A percentile compares a stretch with the other conserved stretches of the same genome.
Conservation (phyloP, 2,888 invertebrate genomes). For the Ophioninae sp. region DNA sequence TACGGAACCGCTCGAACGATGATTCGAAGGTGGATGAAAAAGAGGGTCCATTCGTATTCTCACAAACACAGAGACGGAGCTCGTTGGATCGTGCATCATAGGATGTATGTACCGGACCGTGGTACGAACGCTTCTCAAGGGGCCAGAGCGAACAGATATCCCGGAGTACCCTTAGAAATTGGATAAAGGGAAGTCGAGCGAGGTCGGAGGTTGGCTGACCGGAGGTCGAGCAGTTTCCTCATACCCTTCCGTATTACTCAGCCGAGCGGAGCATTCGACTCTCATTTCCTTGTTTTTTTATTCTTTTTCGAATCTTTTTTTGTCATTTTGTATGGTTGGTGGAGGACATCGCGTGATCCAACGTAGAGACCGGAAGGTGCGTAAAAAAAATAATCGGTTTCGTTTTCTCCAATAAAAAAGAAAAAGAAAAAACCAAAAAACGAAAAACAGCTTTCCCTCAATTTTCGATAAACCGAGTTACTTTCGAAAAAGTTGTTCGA, state of each 20-base stretch:
- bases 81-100: neutral
- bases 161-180: conserved; percentile 66
- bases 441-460: no score
- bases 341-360: conserved; percentile 19
- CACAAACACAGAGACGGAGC: neutral
- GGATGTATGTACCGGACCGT: conserved; percentile 13
- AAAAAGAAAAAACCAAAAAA: no score
- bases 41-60: conserved; percentile 10
- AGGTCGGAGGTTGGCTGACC: conserved; percentile 49
- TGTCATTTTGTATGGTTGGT: conserved; percentile 23
- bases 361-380: conserved; percentile 27
- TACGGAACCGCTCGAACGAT: neutral
- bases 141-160: conserved; percentile 39
- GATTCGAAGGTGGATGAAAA: no score
- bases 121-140: conserved; percentile 30
- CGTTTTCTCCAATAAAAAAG: no score
- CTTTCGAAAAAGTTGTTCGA: no score
- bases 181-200: conserved; percentile 61
- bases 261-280: conserved; percentile 38
- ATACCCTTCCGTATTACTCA: conserved; percentile 20
- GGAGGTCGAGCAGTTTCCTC: conserved; percentile 25
- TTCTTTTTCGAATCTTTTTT: no score
- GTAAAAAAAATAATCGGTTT: conserved; percentile 51
- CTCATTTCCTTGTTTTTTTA: conserved; percentile 32
- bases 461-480: no score